Percentiles rank a stretch among this genome's conserved stretches.
Conservation (phyloP, 2,113 vertebrate species). For the Hiodon alosoides region DNA sequence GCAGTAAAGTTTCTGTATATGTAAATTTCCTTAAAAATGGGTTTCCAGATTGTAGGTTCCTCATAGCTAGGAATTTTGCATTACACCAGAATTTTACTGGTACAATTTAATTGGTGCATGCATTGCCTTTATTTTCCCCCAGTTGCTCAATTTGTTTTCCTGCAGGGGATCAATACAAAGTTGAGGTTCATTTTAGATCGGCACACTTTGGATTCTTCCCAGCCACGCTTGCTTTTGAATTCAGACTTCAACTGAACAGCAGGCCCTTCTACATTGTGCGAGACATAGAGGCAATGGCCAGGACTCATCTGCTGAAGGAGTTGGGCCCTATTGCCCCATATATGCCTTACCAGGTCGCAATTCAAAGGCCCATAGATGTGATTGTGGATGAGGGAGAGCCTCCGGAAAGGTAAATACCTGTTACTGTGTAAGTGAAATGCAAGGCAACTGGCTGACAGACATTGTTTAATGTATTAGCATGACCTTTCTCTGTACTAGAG, state of each 20-base stretch:
- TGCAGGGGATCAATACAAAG: conserved; percentile 60
- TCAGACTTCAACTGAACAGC: conserved; percentile 47
- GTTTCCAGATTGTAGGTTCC: no score
- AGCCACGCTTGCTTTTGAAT: conserved; percentile 65
- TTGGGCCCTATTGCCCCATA: conserved; percentile 70
- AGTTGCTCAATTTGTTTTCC: neutral
- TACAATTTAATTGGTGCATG: neutral
- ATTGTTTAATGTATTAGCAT: no score
- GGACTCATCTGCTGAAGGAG: conserved; percentile 58
- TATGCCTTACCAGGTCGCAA: conserved; percentile 48
- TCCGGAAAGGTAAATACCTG: conserved; percentile 57
- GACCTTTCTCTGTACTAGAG: no score
- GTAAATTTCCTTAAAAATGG: no score
- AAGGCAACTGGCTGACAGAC: no score
- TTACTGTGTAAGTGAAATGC: no score
- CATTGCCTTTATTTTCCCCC: neutral
- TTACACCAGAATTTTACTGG: no score
- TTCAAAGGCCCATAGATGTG: conserved; percentile 33
- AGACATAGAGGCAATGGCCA: conserved; percentile 58
- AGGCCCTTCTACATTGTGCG: conserved; percentile 70
- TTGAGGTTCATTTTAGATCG: conserved; percentile 60
- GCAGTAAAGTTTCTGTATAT: no score
- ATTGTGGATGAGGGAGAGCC: conserved; percentile 65
- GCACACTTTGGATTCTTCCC: conserved; percentile 68
- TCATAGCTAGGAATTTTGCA: no score